These are phyloP conservation scores for Dissostichus mawsoni DNA, from an alignment of 2,113 vertebrate genomes.

Conservation along the genomic window DNA sequence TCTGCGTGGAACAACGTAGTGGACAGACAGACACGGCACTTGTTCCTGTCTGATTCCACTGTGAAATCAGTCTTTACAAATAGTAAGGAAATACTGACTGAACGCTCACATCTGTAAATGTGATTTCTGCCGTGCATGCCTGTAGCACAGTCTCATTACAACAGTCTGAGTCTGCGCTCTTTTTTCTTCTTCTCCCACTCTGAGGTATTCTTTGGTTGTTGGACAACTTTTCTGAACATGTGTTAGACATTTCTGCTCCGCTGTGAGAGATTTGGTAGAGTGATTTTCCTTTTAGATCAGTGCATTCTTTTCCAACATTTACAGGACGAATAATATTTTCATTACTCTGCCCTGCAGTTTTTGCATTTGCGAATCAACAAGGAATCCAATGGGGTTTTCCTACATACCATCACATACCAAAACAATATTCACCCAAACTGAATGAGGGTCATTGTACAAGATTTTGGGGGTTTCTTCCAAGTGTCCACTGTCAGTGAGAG, in stretches of 20 bases:
- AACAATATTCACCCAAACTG: slow-evolving; percentile 51
- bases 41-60: background rate
- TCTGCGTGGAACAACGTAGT: background rate
- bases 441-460: slow-evolving; percentile 64
- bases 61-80: background rate
- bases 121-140: background rate
- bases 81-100: background rate
- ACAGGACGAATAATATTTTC: slow-evolving; percentile 70
- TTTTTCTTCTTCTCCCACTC: background rate
- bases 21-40: background rate
- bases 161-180: background rate
- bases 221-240: slow-evolving; percentile 51
- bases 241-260: slow-evolving; percentile 58
- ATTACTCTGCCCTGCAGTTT: slow-evolving; percentile 45
- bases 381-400: slow-evolving; percentile 37
- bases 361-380: slow-evolving; percentile 47
- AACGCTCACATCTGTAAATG: slow-evolving; percentile 21
- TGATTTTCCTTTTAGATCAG: slow-evolving; percentile 47
- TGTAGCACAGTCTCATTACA: background rate
- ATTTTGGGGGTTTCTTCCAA: slow-evolving; percentile 22
- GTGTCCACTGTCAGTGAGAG: slow-evolving; percentile 38
- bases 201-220: slow-evolving; percentile 31
- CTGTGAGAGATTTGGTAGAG: slow-evolving; percentile 39
- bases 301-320: slow-evolving; percentile 60
- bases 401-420: slow-evolving; percentile 54